Evolutionary conservation across 2,113 vertebrate species (phyloP), one percentile per base, ranked within the genome.

Genomic region (Neotoma lepida): DNA sequence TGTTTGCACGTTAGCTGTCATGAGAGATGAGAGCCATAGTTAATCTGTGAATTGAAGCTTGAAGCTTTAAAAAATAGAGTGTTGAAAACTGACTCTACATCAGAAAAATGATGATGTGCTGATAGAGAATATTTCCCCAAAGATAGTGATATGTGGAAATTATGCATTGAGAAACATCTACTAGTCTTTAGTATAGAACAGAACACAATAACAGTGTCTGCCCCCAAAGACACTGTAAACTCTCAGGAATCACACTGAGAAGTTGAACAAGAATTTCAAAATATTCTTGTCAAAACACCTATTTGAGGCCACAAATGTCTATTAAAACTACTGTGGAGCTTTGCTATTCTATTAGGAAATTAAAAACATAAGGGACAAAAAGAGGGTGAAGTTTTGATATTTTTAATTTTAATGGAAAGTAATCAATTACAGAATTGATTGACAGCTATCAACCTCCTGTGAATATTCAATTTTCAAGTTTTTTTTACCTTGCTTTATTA

Each of bases 91-190:
- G 30, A 94, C 13, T 89, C 12, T 46, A 70, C 13, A 84, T 17
- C 44, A 91, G 87, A 92, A 92, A 88, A 90, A 49, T 33, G 90
- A 94, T 56, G 61, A 82, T 94, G 58, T 73, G 26, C 17, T 88
- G 44, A 89, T 64, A 93, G 46, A 70, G 64, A 81, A 61, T 87
- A 89, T 76, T 86, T 81, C 74, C 49, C 44, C 56, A 89, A 96
- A 96, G 35, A 81, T 39, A 86, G 61, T 74, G 35, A 68, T 74
- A 92, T 88, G 49, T 82, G 39, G n/a, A 95, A 95, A 95, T 89
- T 89, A 91, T n/a, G 10, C n/a, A 88, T 77, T 33, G 64, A 94
- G 30, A 97, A 90, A 86, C 6, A 56, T 86, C 35, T 76, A 89
- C 39, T 63, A 1, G 0, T 70, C 39, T 93, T 88, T 74, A 84